These are phyloP conservation scores for Carterocephalus palaemon DNA, from an alignment of 2,888 invertebrate species.

Conservation along the genomic window DNA sequence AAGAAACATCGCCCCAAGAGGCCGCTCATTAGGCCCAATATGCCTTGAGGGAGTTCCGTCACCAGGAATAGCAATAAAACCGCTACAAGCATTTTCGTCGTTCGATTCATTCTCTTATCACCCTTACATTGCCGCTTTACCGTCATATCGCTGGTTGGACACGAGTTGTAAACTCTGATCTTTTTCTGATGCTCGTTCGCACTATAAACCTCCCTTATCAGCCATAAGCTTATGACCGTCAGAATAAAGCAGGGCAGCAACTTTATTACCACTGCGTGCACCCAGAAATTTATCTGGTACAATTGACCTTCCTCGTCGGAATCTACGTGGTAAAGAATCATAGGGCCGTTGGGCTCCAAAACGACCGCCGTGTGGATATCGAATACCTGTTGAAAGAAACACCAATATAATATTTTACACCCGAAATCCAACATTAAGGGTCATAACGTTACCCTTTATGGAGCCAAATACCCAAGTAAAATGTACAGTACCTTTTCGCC, in stretches of 20 bases:
- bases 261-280: conserved; percentile 89
- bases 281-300: conserved; percentile 87
- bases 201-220: conserved; percentile 85
- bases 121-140: conserved; percentile 64
- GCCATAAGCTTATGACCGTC: conserved; percentile 84
- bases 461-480: conserved; percentile 7
- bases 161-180: conserved; percentile 69
- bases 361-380: conserved; percentile 73
- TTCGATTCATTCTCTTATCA: conserved; percentile 82
- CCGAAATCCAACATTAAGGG: too few species aligned
- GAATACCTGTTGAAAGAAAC: conserved; percentile 52
- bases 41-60: conserved; percentile 92
- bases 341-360: conserved; percentile 69
- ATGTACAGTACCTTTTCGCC: conserved; percentile 7
- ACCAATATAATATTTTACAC: neutral
- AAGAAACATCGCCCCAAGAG: conserved; percentile 84
- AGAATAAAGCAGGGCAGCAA: conserved; percentile 88
- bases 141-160: conserved; percentile 60
- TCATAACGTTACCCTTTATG: conserved; percentile 8
- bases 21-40: conserved; percentile 72
- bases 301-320: conserved; percentile 79
- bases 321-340: conserved; percentile 72
- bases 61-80: conserved; percentile 91
- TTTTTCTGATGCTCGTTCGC: conserved; percentile 83
- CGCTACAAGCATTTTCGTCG: conserved; percentile 93